Evolutionary conservation across 2,888 invertebrate genomes (phyloP).

Genomic region (Chalcis sispes): DNA sequence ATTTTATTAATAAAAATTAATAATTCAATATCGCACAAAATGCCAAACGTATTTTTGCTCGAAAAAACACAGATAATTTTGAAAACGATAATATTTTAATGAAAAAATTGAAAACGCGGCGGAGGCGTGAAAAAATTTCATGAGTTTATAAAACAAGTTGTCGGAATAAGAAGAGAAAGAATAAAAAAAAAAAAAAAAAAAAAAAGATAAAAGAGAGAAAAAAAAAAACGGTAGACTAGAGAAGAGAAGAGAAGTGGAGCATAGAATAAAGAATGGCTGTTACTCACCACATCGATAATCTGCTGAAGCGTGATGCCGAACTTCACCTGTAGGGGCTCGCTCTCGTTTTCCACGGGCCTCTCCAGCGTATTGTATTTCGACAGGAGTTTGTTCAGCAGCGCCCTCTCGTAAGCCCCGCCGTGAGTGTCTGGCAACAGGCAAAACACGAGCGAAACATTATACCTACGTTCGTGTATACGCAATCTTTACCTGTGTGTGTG

Average conservation of each 20-base stretch:
- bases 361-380: slow-evolving; percentile 91
- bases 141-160: too few relatives aligned
- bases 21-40: too few relatives aligned
- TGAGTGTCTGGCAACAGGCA: slow-evolving; percentile 83
- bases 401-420: slow-evolving; percentile 93
- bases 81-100: too few relatives aligned
- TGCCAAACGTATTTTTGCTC: too few relatives aligned
- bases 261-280: background rate
- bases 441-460: slow-evolving; percentile 3
- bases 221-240: background rate
- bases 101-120: too few relatives aligned
- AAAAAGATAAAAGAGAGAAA: background rate
- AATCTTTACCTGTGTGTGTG: background rate
- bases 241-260: background rate
- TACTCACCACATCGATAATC: slow-evolving; percentile 96
- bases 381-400: slow-evolving; percentile 89
- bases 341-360: slow-evolving; percentile 94
- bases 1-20: too few relatives aligned
- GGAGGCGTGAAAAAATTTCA: too few relatives aligned
- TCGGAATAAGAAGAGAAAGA: too few relatives aligned
- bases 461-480: too few relatives aligned
- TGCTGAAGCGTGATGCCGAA: slow-evolving; percentile 95
- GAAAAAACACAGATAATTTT: too few relatives aligned
- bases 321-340: slow-evolving; percentile 91
- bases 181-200: too few relatives aligned